Evolutionary conservation across 2,888 invertebrate genomes (phyloP), one percentile per base, ranked within the genome.

Genomic region (Hedychridium roseum): DNA sequence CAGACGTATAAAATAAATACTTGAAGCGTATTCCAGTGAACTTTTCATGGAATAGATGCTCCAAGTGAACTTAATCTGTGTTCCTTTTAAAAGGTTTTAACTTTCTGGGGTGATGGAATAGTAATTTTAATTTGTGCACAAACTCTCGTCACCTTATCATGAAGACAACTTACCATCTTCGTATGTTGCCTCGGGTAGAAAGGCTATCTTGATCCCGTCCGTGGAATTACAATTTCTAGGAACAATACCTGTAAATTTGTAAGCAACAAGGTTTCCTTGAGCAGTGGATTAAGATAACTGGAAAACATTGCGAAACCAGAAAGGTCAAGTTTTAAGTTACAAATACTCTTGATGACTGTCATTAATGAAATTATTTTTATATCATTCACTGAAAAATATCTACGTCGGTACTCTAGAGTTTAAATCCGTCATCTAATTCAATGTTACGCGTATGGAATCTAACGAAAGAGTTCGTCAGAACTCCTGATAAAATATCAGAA

Each of bases 81-180:
- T 48, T 43, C 49, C 51, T 43, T 35, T 23, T 49, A 39, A 56
- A 59, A 44, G n/a, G n/a, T n/a, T 57, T 32, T 41, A 60, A 32
- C 16, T 50, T 43, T 26, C 39, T 55, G 64, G 47, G 21, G 44
- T 31, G 45, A 55, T 50, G 60, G 50, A 54, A 57, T 38, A 15
- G 38, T 39, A 50, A 64, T 31, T 44, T 58, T 48, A 61, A 60
- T 59, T 56, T 65, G 62, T 66, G 64, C 59, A 67, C 64, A 57
- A 64, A 57, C 53, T 68, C 59, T 63, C 64, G 60, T 51, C 49
- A 47, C 50, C 14, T 50, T 61, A 60, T 66, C 68, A 61, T 71
- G 70, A 68, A 69, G 73, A 66, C 60, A 70, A 76, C 76, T 76
- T 76, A 76, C 76, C 76, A 74, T 74, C 73, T 72, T 68, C 62